Conservation (phyloP, 2,888 invertebrate genomes). For the Drosophila quinaria region DNA sequence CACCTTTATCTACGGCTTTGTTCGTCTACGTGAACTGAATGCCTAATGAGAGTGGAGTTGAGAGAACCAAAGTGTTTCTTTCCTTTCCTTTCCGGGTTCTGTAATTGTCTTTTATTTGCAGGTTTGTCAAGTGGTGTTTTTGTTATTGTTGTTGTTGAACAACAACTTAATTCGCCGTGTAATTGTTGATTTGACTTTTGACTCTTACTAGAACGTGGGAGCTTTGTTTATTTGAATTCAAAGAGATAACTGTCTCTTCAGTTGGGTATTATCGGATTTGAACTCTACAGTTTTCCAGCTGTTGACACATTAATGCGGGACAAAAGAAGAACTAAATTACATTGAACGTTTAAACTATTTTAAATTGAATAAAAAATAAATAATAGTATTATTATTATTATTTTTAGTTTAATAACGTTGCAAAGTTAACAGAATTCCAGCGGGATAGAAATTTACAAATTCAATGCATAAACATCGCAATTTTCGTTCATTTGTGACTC, state of each 20-base stretch:
- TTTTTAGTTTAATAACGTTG: background rate
- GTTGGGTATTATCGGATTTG: slow-evolving; percentile 41
- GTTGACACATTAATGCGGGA: slow-evolving; percentile 24
- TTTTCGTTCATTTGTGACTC: slow-evolving; percentile 15
- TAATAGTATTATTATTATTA: background rate
- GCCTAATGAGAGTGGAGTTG: slow-evolving; percentile 64
- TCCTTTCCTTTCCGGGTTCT: slow-evolving; percentile 36
- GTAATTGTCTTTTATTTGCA: slow-evolving; percentile 31
- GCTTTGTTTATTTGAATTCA: slow-evolving; percentile 48
- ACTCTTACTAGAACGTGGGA: slow-evolving; percentile 79
- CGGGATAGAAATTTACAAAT: background rate
- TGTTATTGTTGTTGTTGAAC: slow-evolving; percentile 7
- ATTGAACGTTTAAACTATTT: background rate
- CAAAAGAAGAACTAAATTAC: slow-evolving; percentile 2
- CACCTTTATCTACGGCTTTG: slow-evolving; percentile 68
- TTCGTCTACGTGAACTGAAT: slow-evolving; percentile 69
- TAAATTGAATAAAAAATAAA: background rate
- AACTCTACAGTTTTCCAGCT: slow-evolving; percentile 1
- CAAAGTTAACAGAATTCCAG: background rate
- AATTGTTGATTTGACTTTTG: slow-evolving; percentile 66
- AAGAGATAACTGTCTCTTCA: slow-evolving; percentile 43
- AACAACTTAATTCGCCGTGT: slow-evolving; percentile 64
- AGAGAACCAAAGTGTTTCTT: slow-evolving; percentile 33
- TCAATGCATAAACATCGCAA: background rate
- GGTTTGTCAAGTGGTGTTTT: slow-evolving; percentile 49